Evolutionary conservation across 2,113 vertebrate species (phyloP), one percentile per base, ranked within the genome.

Genomic region (Callospermophilus lateralis): DNA sequence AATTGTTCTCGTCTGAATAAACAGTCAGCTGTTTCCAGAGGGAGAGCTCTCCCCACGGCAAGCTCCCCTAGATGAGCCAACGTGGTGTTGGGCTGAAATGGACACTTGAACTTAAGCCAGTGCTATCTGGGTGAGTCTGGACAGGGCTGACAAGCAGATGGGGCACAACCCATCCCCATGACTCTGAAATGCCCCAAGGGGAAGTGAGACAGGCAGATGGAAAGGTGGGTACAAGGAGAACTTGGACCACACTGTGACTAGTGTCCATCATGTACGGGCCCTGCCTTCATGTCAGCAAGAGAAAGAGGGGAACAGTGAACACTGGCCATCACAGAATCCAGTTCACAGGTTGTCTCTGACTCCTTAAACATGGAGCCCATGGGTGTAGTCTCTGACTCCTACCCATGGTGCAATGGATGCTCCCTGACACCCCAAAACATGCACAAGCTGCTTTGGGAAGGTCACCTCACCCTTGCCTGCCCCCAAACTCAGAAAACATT

Each of bases 1-100:
- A 98, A 98, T 98, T 97, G 95, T 97, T 98, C 97, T 98, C 98
- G 97, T 98, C 98, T 99, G 98, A 98, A 97, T 89, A 98, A 98
- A 98, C 93, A 45, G 67, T 39, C 84, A 90, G 89, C 76, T 68
- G 45, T 72, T 98, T 97, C 96, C 96, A 97, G 97, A 98, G 95
- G 94, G 58, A 65, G 19, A 91, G 9, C 79, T 95, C 95, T 95
- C 96, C 97, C 97, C 92, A 81, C 81, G 84, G 78, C 96, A 94
- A 63, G 30, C 67, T 94, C 81, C 32, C 5, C 1, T 20, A 74
- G 89, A 85, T 63, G 53, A 28, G 48, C 26, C 48, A 6, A 24
- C 19, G 4, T 16, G 2, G 22, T 30, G 34, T 20, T 58, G 73
- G 85, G 68, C 87, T 74, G 37, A 67, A 72, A 90, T 30, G 83